Conservation (phyloP, 2,888 invertebrate genomes). For the Sipha maydis region DNA sequence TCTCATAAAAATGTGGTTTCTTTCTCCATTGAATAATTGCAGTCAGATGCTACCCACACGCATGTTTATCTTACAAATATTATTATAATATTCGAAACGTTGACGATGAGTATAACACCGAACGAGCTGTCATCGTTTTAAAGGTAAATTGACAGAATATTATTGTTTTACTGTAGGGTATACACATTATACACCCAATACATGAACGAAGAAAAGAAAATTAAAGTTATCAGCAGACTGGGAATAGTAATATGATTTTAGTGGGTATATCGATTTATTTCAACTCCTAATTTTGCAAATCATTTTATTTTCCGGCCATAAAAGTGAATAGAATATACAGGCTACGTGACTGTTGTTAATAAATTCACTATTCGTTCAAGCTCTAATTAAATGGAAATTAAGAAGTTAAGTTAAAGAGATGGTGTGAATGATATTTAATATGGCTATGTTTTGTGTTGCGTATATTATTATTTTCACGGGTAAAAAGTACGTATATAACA, state of each 20-base stretch:
- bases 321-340: neutral
- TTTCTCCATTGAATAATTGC: conserved; percentile 30
- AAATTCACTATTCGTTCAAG: neutral
- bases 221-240: neutral
- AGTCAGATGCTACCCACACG: conserved; percentile 16
- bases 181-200: neutral
- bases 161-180: neutral
- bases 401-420: neutral
- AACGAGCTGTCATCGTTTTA: neutral
- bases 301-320: too few relatives aligned
- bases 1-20: conserved; percentile 2
- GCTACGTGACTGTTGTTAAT: neutral
- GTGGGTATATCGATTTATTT: neutral
- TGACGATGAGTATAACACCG: neutral
- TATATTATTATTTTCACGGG: neutral
- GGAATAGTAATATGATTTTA: neutral
- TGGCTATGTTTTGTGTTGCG: neutral
- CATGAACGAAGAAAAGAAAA: neutral
- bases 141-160: neutral
- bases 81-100: neutral
- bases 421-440: neutral
- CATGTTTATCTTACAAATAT: conserved; percentile 7
- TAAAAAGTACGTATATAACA: neutral
- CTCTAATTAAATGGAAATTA: neutral
- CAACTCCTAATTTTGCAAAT: neutral